Conservation (phyloP, 2,797 vertebrate species). For the Falco rusticolus region DNA sequence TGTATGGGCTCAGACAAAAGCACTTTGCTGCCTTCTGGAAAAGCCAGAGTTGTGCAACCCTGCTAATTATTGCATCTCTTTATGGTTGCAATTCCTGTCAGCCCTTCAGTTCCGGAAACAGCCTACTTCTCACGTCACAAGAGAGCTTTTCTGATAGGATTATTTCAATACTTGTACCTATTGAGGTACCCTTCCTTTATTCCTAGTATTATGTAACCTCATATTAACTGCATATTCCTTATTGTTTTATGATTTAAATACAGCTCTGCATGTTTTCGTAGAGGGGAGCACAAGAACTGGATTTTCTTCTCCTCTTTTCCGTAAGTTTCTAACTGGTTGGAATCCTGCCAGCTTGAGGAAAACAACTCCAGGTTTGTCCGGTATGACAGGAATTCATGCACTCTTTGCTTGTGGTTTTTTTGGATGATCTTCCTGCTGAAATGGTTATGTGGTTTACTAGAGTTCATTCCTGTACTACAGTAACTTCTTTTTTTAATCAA, state of each 20-base stretch:
- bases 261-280: background rate
- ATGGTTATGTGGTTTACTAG: background rate
- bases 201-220: fast-evolving
- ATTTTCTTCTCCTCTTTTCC: background rate
- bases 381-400: background rate
- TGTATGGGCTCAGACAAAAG: background rate
- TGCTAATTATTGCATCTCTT: background rate
- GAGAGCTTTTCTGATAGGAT: background rate
- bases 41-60: conserved; percentile 8
- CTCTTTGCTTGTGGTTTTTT: background rate
- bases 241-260: background rate
- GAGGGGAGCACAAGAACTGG: background rate
- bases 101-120: background rate
- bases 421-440: background rate
- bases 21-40: background rate
- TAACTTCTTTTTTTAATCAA: background rate
- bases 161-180: background rate
- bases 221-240: background rate
- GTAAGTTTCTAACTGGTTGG: background rate
- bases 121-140: background rate
- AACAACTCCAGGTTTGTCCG: background rate
- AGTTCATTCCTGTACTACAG: background rate
- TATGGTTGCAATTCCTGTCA: background rate
- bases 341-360: background rate
- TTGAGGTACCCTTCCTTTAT: background rate